A percentile compares a stretch with the other conserved stretches of the same genome.
These are phyloP conservation scores for Jaculus jaculus DNA, from an alignment of 2,113 vertebrate genomes.

Conservation along the genomic window DNA sequence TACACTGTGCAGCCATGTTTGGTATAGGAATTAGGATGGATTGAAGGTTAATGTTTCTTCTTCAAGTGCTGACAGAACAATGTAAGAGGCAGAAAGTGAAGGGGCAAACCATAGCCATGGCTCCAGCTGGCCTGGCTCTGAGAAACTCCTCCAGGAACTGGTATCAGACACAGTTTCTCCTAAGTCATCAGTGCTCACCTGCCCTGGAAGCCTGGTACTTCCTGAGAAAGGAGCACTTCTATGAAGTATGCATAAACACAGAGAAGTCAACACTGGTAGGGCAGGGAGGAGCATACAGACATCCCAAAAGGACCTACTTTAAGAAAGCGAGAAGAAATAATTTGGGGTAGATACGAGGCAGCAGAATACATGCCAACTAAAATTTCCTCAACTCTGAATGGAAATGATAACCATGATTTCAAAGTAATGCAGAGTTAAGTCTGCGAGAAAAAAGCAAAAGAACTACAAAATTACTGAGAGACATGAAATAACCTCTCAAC, in stretches of 20 bases:
- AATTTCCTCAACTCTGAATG: background rate
- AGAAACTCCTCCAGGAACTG: accelerated
- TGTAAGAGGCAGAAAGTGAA: background rate
- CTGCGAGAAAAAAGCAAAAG: background rate
- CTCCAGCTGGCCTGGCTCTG: too few relatives aligned
- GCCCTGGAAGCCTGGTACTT: accelerated
- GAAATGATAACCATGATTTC: background rate
- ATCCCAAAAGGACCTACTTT: too few relatives aligned
- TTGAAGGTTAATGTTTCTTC: background rate
- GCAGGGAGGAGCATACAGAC: too few relatives aligned
- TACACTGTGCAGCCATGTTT: accelerated
- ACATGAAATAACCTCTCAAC: background rate
- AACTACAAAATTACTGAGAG: background rate
- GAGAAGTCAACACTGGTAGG: background rate
- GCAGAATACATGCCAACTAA: background rate
- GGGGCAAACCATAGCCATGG: accelerated
- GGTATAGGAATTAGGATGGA: background rate
- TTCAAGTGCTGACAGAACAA: background rate
- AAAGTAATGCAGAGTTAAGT: background rate
- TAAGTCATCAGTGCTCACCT: accelerated
- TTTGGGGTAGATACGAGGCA: background rate
- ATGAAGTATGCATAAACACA: background rate
- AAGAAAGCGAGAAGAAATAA: background rate
- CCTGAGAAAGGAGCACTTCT: accelerated
- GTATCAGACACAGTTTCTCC: accelerated